These are phyloP conservation scores for Caenorhabditis doughertyi DNA, from an alignment of 2,888 invertebrate genomes.

Conservation along the genomic window DNA sequence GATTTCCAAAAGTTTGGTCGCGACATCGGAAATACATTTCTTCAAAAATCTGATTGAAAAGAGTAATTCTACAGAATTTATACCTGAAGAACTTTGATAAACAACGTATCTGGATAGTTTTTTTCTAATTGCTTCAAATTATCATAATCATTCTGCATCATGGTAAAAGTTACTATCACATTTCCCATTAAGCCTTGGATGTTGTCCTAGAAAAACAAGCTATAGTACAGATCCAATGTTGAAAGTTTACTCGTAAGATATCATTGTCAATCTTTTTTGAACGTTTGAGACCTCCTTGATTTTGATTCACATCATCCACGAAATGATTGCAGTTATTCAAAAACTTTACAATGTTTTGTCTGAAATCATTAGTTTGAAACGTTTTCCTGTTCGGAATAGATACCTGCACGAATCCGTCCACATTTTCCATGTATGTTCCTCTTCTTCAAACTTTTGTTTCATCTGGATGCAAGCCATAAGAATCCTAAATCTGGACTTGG, in stretches of 20 bases:
- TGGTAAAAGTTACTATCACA: neutral
- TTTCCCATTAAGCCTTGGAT: neutral
- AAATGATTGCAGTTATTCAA: no score
- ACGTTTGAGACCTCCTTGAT: no score
- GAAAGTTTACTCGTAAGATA: neutral
- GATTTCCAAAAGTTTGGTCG: no score
- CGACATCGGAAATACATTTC: no score
- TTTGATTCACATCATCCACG: no score
- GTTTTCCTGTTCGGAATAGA: no score
- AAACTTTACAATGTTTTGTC: neutral
- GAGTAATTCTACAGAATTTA: neutral
- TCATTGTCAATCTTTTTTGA: neutral
- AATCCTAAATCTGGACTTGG: neutral
- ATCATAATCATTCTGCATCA: neutral
- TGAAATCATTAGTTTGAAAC: neutral
- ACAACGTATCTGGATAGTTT: neutral
- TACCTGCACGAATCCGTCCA: conserved; percentile 11
- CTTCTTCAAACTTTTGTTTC: neutral
- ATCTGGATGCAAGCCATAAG: conserved; percentile 1
- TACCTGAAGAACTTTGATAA: neutral
- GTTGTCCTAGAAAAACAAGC: no score
- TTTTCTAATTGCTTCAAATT: neutral
- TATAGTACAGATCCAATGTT: neutral
- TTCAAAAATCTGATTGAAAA: neutral
- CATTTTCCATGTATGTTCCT: conserved; percentile 3